Evolutionary conservation across 2,888 invertebrate genomes (phyloP), one percentile per base, ranked within the genome.

Genomic region (Catocala sponsa): DNA sequence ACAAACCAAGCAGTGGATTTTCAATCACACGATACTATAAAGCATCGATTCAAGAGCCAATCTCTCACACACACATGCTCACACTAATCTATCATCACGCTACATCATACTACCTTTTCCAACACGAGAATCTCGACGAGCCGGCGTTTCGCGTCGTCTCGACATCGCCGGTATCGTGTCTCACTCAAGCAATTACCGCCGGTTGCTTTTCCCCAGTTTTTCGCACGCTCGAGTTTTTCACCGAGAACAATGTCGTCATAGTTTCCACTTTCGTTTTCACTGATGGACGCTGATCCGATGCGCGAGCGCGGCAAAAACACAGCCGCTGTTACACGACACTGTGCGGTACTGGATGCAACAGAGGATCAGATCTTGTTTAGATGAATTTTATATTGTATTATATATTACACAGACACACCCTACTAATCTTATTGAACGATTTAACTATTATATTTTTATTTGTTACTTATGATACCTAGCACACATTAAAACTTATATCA

Each of bases 231-330:
- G 79, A 65, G 78, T 86, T 90, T 91, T 91, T 91, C 87, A 85
- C 81, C 67, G 60, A 73, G 80, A 91, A 92, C 91, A 93, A 92
- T 92, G 88, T 92, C 87, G 88, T 92, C 91, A 91, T 77, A 75
- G 78, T 92, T 91, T 92, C 92, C 92, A 93, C 93, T 93, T 92
- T 93, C 93, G 84, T 85, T 93, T 93, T 93, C 92, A 82, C 88
- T 83, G 81, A 80, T 84, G 83, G 86, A 85, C 83, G 84, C 82
- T 74, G 80, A 72, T 76, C 79, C 68, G 73, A 74, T 65, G 75
- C 64, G 75, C 78, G 85, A 86, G 68, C 63, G 15, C 7, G 25
- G 74, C 76, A 91, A 90, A 92, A 91, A 90, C 79, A 54, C 10
- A 78, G 68, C 67, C 68, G 66, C 70, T 74, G 54, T 70, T 63